Conservation (phyloP, 2,888 invertebrate genomes). For the Lasioglossum villosulum region DNA sequence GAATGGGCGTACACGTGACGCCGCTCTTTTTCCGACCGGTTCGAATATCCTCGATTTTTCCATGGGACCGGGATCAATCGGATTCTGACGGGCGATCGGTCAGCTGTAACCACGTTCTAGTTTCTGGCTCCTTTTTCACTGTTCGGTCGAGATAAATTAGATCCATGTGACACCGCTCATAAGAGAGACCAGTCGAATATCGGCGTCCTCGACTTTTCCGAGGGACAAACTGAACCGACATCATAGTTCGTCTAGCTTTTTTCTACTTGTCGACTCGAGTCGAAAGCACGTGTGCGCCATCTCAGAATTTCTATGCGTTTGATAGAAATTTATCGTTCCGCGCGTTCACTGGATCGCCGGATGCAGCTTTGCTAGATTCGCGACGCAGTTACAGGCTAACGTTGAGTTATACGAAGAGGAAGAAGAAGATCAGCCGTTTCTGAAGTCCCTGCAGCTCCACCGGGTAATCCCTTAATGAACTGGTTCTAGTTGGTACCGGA, state of each 20-base stretch:
- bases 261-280: not conserved
- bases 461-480: not conserved
- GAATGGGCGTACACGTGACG: constrained; percentile 68
- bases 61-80: not conserved
- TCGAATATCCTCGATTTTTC: constrained; percentile 21
- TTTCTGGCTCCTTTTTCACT: not conserved
- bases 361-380: not conserved
- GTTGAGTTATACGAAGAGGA: not conserved
- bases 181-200: not conserved
- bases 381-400: not conserved
- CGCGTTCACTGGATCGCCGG: not conserved
- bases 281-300: not conserved
- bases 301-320: not conserved
- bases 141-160: not conserved
- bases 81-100: not conserved
- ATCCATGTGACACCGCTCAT: not conserved
- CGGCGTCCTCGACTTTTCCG: not conserved
- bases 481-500: not conserved
- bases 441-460: not conserved
- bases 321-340: not conserved
- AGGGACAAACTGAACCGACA: not conserved
- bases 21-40: constrained; percentile 40
- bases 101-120: not conserved
- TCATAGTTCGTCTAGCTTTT: not conserved
- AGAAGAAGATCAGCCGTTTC: not conserved